A percentile compares a stretch with the other conserved stretches of the same genome.
Evolutionary conservation across 2,888 invertebrate species (phyloP).

Genomic region (Cacoxenus indagator): DNA sequence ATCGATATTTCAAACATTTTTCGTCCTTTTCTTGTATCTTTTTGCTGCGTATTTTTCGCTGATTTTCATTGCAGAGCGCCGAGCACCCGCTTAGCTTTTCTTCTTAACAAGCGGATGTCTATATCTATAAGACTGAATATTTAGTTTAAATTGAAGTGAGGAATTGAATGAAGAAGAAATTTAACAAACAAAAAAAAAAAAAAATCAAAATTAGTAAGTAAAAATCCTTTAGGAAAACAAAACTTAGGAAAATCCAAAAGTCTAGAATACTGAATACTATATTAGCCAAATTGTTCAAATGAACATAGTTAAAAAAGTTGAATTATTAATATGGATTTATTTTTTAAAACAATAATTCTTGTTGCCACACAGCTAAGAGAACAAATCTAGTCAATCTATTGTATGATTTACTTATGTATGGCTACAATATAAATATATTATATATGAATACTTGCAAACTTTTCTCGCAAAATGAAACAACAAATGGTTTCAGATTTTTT

Average conservation of each 20-base stretch:
- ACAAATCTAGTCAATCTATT: too few species aligned
- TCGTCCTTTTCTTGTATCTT: constrained; percentile 27
- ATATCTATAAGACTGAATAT: constrained; percentile 70
- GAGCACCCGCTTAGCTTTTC: constrained; percentile 62
- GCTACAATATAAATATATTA: too few species aligned
- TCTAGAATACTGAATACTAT: not conserved
- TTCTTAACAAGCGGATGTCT: constrained; percentile 71
- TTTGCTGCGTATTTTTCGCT: constrained; percentile 28
- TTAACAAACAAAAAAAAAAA: constrained; percentile 33
- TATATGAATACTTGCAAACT: too few species aligned
- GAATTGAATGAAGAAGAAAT: constrained; percentile 28
- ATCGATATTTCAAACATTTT: constrained; percentile 13
- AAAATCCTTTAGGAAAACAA: constrained; percentile 22
- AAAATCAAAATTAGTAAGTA: constrained; percentile 28
- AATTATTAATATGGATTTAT: too few species aligned
- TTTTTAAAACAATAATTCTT: too few species aligned
- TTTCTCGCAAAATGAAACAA: too few species aligned
- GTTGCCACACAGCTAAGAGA: too few species aligned
- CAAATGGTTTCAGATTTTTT: too few species aligned
- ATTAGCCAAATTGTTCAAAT: constrained; percentile 16
- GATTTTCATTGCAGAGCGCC: constrained; percentile 65
- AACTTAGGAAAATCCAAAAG: constrained; percentile 19
- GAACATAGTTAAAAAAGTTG: not conserved
- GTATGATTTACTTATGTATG: too few species aligned
- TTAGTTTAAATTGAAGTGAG: constrained; percentile 62